These are phyloP conservation scores for Cyanoliseus patagonus DNA, from an alignment of 2,113 vertebrate genomes.

Conservation along the genomic window DNA sequence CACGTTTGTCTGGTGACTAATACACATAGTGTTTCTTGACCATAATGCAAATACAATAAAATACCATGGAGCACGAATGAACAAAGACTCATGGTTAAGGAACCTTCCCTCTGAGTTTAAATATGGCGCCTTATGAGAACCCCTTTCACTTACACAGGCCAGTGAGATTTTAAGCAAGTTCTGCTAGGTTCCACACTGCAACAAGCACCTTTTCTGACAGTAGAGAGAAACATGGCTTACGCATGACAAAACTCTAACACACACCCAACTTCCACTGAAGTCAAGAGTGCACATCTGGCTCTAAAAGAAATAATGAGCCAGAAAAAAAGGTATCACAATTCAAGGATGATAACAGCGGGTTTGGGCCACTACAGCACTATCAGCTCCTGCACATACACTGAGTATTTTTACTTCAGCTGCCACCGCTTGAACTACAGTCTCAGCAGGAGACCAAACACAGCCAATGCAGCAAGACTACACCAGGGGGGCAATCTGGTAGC, in stretches of 20 bases:
- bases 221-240: background rate
- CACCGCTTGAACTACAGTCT: background rate
- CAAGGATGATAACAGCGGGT: background rate
- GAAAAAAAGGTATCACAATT: background rate
- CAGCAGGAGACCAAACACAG: background rate
- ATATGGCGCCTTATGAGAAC: fast-evolving
- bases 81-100: background rate
- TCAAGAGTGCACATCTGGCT: background rate
- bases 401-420: background rate
- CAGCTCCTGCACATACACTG: background rate
- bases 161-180: background rate
- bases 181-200: background rate
- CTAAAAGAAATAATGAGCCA: background rate
- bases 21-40: background rate
- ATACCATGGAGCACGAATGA: background rate
- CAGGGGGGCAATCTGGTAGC: background rate
- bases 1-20: background rate
- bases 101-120: background rate
- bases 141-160: background rate
- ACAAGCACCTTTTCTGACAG: background rate
- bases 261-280: background rate
- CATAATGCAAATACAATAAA: background rate
- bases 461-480: background rate
- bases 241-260: background rate
- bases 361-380: background rate